Conservation (phyloP, 2,888 invertebrate genomes). For the Meteorus cinctellus region DNA sequence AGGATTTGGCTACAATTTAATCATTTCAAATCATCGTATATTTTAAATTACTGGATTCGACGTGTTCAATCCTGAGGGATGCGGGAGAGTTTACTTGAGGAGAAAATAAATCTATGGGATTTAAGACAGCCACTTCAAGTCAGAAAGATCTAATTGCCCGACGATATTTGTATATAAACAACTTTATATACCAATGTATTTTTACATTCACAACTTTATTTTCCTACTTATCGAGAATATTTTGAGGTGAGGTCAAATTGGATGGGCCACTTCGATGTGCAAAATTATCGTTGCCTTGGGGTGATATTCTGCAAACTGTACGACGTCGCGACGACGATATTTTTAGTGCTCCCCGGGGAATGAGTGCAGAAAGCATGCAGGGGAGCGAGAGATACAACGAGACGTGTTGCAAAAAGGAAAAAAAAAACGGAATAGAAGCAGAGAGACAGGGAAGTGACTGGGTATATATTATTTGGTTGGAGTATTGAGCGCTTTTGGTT, state of each 20-base stretch:
- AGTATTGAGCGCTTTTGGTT: conserved; percentile 20
- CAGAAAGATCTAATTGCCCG: too few relatives aligned
- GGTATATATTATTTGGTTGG: conserved; percentile 5
- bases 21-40: too few relatives aligned
- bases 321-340: conserved; percentile 32
- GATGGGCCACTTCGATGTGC: conserved; percentile 11
- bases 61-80: too few relatives aligned
- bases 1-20: too few relatives aligned
- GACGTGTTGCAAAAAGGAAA: background rate
- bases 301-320: conserved; percentile 35
- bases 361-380: conserved; percentile 15
- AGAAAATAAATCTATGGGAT: too few relatives aligned
- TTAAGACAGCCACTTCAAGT: too few relatives aligned
- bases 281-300: conserved; percentile 29
- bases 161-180: too few relatives aligned
- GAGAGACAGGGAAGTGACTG: background rate
- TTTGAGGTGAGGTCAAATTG: background rate
- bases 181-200: conserved; percentile 1
- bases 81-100: too few relatives aligned
- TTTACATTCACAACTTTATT: background rate
- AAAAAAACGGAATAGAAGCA: background rate
- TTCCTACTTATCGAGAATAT: background rate
- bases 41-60: too few relatives aligned
- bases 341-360: conserved; percentile 18
- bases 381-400: background rate